phyloP scores from a whole-genome alignment of 1,140 invertebrate species.

The Drosophila seguyi region DNA sequence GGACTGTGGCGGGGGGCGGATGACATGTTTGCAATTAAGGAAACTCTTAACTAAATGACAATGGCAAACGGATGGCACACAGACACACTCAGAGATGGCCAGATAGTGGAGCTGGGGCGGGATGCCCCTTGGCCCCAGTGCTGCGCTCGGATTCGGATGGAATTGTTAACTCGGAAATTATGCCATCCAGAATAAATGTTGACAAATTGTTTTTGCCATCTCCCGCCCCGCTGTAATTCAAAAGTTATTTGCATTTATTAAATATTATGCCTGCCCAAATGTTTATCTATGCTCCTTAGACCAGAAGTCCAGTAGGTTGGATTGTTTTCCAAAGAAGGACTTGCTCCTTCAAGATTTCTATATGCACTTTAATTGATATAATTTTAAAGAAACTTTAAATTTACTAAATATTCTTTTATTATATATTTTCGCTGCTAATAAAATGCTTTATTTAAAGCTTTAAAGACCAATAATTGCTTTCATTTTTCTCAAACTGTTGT shows the following conservation, averaged over 20 bases:
- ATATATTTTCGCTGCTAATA: background rate
- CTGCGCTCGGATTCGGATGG: constrained; percentile 29
- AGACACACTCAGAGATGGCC: constrained; percentile 12
- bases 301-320: background rate
- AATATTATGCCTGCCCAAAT: constrained; percentile 24
- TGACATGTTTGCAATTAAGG: constrained; percentile 65
- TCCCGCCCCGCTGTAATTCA: background rate
- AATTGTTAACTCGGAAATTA: constrained; percentile 62
- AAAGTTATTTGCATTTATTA: constrained; percentile 42
- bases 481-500: constrained; percentile 23
- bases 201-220: constrained; percentile 56
- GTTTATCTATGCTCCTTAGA: constrained; percentile 2
- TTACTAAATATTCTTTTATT: background rate
- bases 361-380: background rate
- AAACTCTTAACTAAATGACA: constrained; percentile 68
- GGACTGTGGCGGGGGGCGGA: constrained; percentile 16
- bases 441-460: background rate
- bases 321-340: background rate
- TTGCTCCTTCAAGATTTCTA: background rate
- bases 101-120: constrained; percentile 17
- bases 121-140: constrained; percentile 9
- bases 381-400: background rate
- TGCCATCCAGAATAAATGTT: constrained; percentile 57
- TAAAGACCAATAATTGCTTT: background rate
- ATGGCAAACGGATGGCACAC: constrained; percentile 59